Evolutionary conservation across 2,113 vertebrate species (phyloP).

Genomic region (Gymnogyps californianus): DNA sequence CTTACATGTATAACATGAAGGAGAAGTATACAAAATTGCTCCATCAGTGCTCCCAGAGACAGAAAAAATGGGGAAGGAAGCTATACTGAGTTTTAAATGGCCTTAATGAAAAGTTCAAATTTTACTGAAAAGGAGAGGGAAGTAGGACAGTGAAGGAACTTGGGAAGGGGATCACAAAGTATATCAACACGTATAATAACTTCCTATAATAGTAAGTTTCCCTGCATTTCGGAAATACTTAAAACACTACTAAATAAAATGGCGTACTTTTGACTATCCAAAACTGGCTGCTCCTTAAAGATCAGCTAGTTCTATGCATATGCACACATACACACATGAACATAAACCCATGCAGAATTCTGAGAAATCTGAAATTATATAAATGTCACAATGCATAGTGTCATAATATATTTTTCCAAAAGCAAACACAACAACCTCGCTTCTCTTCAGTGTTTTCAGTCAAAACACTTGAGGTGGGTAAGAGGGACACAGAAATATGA

Average conservation of each 20-base stretch:
- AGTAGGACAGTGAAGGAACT: background rate
- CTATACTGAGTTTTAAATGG: background rate
- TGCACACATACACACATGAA: fast-evolving
- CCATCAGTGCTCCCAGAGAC: background rate
- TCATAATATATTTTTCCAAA: background rate
- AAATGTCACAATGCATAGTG: background rate
- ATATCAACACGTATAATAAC: background rate
- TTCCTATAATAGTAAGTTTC: background rate
- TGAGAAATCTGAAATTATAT: background rate
- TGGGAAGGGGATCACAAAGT: background rate
- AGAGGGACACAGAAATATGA: background rate
- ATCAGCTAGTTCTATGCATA: background rate
- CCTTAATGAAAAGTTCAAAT: background rate
- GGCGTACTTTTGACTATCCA: background rate
- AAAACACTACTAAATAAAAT: background rate
- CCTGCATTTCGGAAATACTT: background rate
- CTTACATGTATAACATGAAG: background rate
- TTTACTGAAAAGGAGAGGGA: background rate
- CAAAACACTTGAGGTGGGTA: background rate
- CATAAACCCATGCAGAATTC: background rate
- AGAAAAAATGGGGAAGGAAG: background rate
- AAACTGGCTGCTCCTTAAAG: background rate
- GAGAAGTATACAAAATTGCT: background rate
- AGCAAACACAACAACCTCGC: background rate
- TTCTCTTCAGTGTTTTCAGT: background rate